These are phyloP conservation scores for Pempheris klunzingeri DNA, from an alignment of 2,797 vertebrate genomes.

Conservation along the genomic window DNA sequence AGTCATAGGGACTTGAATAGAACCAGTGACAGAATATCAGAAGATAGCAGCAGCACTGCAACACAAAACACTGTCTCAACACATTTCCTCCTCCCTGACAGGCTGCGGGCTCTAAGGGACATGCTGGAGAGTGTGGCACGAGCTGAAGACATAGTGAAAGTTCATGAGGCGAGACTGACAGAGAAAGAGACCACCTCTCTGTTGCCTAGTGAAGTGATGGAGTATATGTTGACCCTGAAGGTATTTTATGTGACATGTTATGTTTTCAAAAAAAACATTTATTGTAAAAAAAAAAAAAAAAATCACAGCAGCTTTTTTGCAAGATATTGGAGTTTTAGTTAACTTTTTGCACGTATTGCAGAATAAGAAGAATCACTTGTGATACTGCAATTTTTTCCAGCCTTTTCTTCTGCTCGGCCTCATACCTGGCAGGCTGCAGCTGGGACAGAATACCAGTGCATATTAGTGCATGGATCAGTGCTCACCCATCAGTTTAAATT, in stretches of 20 bases:
- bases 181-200: slow-evolving; percentile 96
- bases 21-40: no score
- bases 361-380: neutral
- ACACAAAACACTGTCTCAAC: neutral
- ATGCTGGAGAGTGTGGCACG: slow-evolving; percentile 90
- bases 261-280: neutral
- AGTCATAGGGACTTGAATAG: neutral
- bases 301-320: neutral
- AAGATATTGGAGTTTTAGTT: neutral
- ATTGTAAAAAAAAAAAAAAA: no score
- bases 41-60: neutral
- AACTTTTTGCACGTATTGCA: neutral
- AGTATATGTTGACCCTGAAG: slow-evolving; percentile 84
- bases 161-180: slow-evolving; percentile 92
- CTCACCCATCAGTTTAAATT: slow-evolving; percentile 12
- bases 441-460: slow-evolving; percentile 6
- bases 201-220: slow-evolving; percentile 89
- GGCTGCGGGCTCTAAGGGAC: slow-evolving; percentile 88
- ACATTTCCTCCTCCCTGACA: slow-evolving; percentile 57
- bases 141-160: slow-evolving; percentile 93
- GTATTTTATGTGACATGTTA: slow-evolving; percentile 41
- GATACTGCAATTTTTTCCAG: neutral
- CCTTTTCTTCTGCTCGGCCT: neutral
- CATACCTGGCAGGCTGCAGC: neutral
- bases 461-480: slow-evolving; percentile 12